Evolutionary conservation across 2,888 invertebrate genomes (phyloP).

Genomic region (Geotrupes spiniger): DNA sequence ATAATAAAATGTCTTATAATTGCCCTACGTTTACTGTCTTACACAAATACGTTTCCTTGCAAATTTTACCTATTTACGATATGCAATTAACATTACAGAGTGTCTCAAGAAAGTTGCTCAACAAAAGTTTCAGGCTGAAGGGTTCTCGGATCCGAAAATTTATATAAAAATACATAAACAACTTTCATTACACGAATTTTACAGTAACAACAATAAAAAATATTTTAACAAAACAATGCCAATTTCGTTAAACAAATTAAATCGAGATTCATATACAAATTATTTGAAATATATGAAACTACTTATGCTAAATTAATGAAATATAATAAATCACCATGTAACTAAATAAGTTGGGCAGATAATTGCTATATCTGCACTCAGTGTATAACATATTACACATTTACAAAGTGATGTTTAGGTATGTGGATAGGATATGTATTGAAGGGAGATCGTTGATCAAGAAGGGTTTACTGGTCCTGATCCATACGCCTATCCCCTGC

Average conservation of each 20-base stretch:
- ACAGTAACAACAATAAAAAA: slow-evolving; percentile 15
- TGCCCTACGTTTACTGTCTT: slow-evolving; percentile 19
- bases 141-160: slow-evolving; percentile 12
- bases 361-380: not conserved
- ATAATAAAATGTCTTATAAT: slow-evolving; percentile 24
- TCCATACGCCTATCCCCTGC: slow-evolving; percentile 35
- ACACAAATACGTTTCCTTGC: slow-evolving; percentile 18
- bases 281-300: slow-evolving; percentile 17
- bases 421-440: slow-evolving; percentile 21
- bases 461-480: slow-evolving; percentile 35
- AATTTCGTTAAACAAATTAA: slow-evolving; percentile 13
- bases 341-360: not conserved
- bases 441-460: slow-evolving; percentile 12
- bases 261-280: slow-evolving; percentile 17
- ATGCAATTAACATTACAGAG: slow-evolving; percentile 15
- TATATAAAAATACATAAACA: slow-evolving; percentile 21
- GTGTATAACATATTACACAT: slow-evolving; percentile 14
- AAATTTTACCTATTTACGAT: slow-evolving; percentile 16
- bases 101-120: slow-evolving; percentile 1
- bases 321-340: slow-evolving; percentile 3
- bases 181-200: slow-evolving; percentile 16
- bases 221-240: slow-evolving; percentile 10
- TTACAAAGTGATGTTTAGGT: slow-evolving; percentile 19
- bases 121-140: slow-evolving; percentile 1
- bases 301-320: slow-evolving; percentile 10